phyloP scores from a whole-genome alignment of 2,113 vertebrate species.

The Odontophorus gujanensis region DNA sequence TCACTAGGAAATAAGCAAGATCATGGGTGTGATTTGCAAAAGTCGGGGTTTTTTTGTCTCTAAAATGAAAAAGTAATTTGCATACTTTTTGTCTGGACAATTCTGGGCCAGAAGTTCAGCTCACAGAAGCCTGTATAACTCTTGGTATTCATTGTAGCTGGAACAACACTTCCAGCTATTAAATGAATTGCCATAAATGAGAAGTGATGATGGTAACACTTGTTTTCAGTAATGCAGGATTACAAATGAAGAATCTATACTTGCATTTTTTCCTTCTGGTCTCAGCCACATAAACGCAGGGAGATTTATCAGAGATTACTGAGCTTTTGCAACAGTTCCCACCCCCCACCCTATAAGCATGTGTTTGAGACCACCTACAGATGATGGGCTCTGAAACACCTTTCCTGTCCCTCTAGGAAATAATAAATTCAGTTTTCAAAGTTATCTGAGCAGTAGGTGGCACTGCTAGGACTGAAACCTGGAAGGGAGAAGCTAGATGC shows the following conservation, averaged over 20 bases:
- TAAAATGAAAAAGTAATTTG: background rate
- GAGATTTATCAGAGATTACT: background rate
- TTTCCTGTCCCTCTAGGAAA: background rate
- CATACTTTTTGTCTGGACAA: background rate
- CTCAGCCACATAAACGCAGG: fast-evolving
- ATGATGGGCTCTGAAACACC: background rate
- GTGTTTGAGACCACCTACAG: background rate
- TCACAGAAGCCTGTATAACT: background rate
- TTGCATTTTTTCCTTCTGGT: fast-evolving
- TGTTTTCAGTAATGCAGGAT: background rate
- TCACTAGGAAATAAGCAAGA: background rate
- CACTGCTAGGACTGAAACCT: conserved; percentile 65
- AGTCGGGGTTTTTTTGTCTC: background rate
- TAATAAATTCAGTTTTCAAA: background rate
- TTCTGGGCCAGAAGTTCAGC: background rate
- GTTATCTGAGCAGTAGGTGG: conserved; percentile 61
- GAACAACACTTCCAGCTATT: background rate
- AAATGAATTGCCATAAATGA: background rate
- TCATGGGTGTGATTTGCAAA: background rate
- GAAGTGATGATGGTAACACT: background rate
- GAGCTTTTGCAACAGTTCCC: background rate
- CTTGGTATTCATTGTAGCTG: background rate
- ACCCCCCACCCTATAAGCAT: background rate
- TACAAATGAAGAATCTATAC: background rate
- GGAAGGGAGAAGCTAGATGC: background rate